phyloP scores from a whole-genome alignment of 2,888 invertebrate species.

The Clanis bilineata region DNA sequence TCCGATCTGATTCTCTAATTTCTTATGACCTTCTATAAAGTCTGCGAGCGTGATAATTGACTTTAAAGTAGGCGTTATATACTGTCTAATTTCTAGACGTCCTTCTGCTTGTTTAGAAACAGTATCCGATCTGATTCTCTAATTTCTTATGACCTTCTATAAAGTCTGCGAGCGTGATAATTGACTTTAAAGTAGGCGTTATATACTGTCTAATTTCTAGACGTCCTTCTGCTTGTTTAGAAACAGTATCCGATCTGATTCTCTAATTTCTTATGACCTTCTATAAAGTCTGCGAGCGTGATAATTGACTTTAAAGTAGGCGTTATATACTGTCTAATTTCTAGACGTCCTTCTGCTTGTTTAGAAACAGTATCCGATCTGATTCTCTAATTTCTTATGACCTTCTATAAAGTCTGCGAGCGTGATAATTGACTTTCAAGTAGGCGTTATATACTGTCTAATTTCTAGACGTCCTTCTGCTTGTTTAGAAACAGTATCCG shows the following conservation, averaged over 20 bases:
- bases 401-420: background rate
- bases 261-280: background rate
- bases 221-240: background rate
- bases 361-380: background rate
- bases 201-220: background rate
- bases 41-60: background rate
- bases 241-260: background rate
- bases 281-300: background rate
- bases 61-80: background rate
- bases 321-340: background rate
- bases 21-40: background rate
- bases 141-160: background rate
- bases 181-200: background rate
- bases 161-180: background rate
- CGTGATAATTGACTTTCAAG: background rate
- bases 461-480: background rate
- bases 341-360: background rate
- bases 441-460: background rate
- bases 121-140: background rate
- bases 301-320: background rate
- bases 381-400: background rate
- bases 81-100: background rate
- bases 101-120: slow-evolving; percentile 1
- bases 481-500: no score
- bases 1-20: background rate